Base-by-base conservation (phyloP, 2,113 vertebrate genomes). In the Corythoichthys haematopterus region DNA sequence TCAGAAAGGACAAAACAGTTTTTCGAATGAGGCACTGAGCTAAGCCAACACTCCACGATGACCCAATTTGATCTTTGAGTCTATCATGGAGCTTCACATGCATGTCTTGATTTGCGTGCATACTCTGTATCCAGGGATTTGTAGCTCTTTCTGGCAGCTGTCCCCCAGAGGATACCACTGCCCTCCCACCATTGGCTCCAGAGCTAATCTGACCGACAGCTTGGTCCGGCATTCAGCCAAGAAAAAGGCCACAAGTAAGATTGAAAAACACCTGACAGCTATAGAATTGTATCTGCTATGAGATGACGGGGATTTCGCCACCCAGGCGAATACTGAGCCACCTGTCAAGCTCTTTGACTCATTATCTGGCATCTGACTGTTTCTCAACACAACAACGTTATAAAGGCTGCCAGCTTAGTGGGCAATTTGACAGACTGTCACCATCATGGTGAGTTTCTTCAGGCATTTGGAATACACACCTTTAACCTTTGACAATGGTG, bases 21-120 rank as follows among this genome's bases (percentile, higher is more conserved):
- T 84, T 79, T 74, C 71, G 0, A 69, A 78, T 74, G 73, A 80
- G 75, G 67, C 64, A 66, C 82, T 80, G 71, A 80, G 85, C 75
- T 77, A 65, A 66, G 68, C 74, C 72, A 56, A 76, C 62, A 72
- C 68, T 88, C 80, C 77, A 79, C 20, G 20, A 61, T 80, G 87
- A 87, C 87, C 85, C 66, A 48, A 65, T 70, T 74, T 87, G 82
- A 85, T 85, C 82, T 84, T 68, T 63, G 38, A 76, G 65, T 79
- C 74, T 69, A 75, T 2, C 0, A 51, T 60, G 57, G 80, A 74
- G 72, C 58, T 55, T 74, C 43, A 66, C 33, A 15, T 61, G 60
- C 9, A 20, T 57, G 45, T 46, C 33, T 68, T 59, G 28, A 51
- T 67, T 46, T 56, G 55, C 28, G 62, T 61, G 58, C 14, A 43